These are phyloP conservation scores for Bergia sp. DNA, from an alignment of 92 coral and sea anemone genomes.

Conservation along the genomic window DNA sequence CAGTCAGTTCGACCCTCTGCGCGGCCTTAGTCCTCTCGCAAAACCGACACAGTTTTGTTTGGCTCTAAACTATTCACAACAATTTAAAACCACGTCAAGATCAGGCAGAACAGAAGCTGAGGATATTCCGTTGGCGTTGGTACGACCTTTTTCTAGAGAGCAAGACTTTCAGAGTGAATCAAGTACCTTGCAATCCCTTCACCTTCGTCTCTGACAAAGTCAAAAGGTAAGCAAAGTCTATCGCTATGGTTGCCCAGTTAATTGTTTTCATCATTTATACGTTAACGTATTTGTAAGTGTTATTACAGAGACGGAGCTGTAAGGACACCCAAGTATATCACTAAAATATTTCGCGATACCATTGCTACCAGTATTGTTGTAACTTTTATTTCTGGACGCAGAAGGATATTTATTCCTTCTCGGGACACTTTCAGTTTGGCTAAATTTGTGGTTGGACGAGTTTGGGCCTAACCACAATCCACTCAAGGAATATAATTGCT, in stretches of 20 bases:
- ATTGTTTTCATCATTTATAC: neutral
- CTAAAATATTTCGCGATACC: neutral
- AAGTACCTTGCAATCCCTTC: neutral
- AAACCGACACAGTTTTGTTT: neutral
- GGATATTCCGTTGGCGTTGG: neutral
- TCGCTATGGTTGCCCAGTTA: neutral
- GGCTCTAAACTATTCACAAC: neutral
- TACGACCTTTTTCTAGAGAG: neutral
- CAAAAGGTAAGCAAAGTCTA: neutral
- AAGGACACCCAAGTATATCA: neutral
- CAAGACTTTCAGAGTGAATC: neutral
- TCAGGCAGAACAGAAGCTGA: neutral
- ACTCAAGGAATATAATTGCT: neutral
- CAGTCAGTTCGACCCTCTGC: neutral
- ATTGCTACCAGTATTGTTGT: neutral
- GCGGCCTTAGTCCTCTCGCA: neutral
- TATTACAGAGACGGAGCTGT: neutral
- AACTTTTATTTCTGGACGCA: neutral
- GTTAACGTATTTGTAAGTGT: neutral
- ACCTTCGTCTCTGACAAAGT: constrained; percentile 7
- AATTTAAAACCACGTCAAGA: neutral
- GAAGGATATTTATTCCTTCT: neutral
- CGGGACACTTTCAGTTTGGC: constrained; percentile 23
- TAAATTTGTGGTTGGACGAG: constrained; percentile 16
- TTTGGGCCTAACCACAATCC: neutral